Evolutionary conservation across 2,113 vertebrate species (phyloP), one percentile per base, ranked within the genome.

Genomic region (Oncorhynchus keta): DNA sequence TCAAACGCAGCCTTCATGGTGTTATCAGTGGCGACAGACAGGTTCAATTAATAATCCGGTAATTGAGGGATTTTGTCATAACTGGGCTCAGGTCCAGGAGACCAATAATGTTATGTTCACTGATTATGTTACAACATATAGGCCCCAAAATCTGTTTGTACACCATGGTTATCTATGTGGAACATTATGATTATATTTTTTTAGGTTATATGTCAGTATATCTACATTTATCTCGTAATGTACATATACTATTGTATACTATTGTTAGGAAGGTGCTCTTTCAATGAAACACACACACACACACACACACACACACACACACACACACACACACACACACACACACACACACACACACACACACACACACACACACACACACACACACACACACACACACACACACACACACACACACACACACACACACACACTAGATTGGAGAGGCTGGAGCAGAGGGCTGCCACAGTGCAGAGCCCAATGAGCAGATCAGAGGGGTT

Each of bases 71-170:
- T 20, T 61, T 39, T 39, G 22, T 73, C 18, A 74, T 75, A 61
- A 62, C 13, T 35, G 74, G 72, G 70, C 45, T 39, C 4, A 13
- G 12, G 24, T 74, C 70, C 75, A 82, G 55, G 51, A 73, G 30
- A 20, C 73, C 28, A 69, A 66, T 77, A 55, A 66, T 70, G 67
- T 65, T 55, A 81, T 73, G 66, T 77, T 64, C 73, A 70, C 12
- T 55, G 51, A 18, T 55, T 55, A 18, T 55, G 39, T 45, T 45
- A 45, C 9, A 18, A 45, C 39, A 12, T 12, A 45, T 45, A 45
- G 39, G 39, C 39, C 39, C 3, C 18, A 7, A 55, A 18, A 55
- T 18, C 51, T 55, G 51, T 55, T 55, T 16, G 51, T 55, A 55
- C 3, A 55, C 14, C 16, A 55, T 45, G 39, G 39, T 45, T 45